These are phyloP conservation scores for Odontomyia ornata DNA, from an alignment of 2,888 invertebrate genomes.

Conservation along the genomic window DNA sequence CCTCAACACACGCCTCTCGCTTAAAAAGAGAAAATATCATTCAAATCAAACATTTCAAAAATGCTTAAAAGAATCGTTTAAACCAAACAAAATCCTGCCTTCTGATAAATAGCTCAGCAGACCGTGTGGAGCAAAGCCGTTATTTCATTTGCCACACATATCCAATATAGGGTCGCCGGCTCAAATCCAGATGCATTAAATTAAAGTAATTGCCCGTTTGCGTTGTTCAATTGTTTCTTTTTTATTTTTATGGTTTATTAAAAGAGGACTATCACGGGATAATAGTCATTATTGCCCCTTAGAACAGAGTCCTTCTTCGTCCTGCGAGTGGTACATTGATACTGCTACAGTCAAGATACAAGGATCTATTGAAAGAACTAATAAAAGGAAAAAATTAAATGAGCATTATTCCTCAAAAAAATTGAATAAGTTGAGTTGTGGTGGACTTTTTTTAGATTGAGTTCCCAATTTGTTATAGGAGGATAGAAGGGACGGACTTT, in stretches of 20 bases:
- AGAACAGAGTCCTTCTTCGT: neutral
- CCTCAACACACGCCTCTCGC: neutral
- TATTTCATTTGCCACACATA: neutral
- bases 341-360: conserved; percentile 5
- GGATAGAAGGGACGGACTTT: neutral
- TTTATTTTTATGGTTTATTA: conserved; percentile 54
- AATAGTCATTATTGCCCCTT: conserved; percentile 53
- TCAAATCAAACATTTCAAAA: conserved; percentile 33
- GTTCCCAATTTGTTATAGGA: neutral
- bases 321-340: neutral
- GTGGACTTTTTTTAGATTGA: neutral
- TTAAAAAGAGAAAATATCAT: neutral
- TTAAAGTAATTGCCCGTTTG: conserved; percentile 53
- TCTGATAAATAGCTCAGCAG: neutral
- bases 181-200: conserved; percentile 51
- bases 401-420: neutral
- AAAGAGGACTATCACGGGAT: conserved; percentile 52
- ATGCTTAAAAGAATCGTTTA: neutral
- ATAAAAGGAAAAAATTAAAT: conserved; percentile 8
- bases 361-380: too few species aligned
- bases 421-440: neutral
- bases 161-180: conserved; percentile 5
- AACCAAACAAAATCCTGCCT: neutral
- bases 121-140: neutral
- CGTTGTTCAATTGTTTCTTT: conserved; percentile 53